Base-by-base conservation (phyloP, 1,140 invertebrate species). In the Popillia japonica region DNA sequence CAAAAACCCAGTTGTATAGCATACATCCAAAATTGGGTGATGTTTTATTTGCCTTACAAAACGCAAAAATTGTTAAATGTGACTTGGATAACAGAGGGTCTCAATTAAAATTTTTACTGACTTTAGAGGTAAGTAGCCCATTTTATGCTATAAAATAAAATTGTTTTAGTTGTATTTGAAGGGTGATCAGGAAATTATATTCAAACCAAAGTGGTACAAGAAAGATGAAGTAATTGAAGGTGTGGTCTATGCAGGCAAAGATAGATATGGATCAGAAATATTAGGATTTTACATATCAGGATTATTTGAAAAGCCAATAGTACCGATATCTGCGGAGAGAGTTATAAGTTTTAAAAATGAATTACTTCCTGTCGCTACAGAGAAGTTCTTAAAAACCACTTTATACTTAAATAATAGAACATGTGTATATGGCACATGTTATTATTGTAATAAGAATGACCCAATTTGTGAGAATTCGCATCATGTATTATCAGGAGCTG, bases 221-320 rank as follows among this genome's bases (percentile, higher is more conserved):
- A 88, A 93, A 83, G 90, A 92, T 78, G 89, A 93, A 83, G 86
- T 97, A 6, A 92, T 98, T 72, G 89, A 91, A 80, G 96, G 95
- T 2, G 89, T 90, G 44, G 94, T 96, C 9, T 97, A 97, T 89
- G 91, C 91, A 68, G 97, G 97, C 17, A 95, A 94, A 86, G 97
- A 99, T 87, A 89, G 96, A 10, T 96, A 98, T 84, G 95, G 95
- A 87, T 96, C 95, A n/a, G 97, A 99, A 90, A 93, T 98, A n/a
- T 93, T 95, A 82, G 94, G 94, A n/a, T 98, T 98, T 88, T 96
- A 97, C 88, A 88, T 98, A 78, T 94, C 93, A 72, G 92, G 93
- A 75, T 87, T 97, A 22, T 86, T 98, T 17, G 92, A 93, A 76
- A 89, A 96, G 75, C 90, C 93, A 81, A 91, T 93, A 87, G 93